Evolutionary conservation across 2,113 vertebrate genomes (phyloP).

Genomic region (Motacilla tschutschensis): DNA sequence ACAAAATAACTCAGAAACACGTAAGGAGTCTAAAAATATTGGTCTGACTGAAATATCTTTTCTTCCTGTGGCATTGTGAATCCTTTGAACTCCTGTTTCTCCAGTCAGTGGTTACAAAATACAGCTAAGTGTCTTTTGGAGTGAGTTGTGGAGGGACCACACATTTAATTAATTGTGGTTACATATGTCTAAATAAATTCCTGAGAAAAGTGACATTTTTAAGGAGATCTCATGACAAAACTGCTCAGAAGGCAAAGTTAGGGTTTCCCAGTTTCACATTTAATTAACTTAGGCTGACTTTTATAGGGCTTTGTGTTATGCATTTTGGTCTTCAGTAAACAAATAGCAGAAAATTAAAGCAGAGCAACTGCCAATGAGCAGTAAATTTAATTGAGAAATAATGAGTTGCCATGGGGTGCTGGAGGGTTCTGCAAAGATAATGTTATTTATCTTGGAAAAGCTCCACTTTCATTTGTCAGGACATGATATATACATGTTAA

Average conservation of each 20-base stretch:
- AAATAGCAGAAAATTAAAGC: conserved; percentile 77
- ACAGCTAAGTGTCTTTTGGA: background rate
- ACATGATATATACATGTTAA: background rate
- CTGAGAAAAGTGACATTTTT: conserved; percentile 61
- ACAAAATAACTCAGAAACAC: background rate
- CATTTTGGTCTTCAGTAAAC: conserved; percentile 72
- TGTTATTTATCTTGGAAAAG: conserved; percentile 70
- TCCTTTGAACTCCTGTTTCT: background rate
- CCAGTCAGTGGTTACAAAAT: background rate
- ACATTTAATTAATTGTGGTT: conserved; percentile 41
- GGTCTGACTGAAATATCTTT: background rate
- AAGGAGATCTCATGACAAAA: conserved; percentile 65
- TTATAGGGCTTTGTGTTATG: conserved; percentile 71
- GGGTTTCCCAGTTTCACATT: conserved; percentile 66
- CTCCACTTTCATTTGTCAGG: conserved; percentile 66
- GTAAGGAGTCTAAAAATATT: background rate
- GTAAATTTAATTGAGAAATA: conserved; percentile 81
- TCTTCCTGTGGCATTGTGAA: background rate
- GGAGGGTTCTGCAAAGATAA: conserved; percentile 68
- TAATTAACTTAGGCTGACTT: conserved; percentile 79
- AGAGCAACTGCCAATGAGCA: conserved; percentile 69
- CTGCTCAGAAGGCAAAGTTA: conserved; percentile 66
- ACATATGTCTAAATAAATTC: conserved; percentile 67
- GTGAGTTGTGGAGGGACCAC: background rate
- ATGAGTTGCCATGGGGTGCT: conserved; percentile 72